phyloP scores from a whole-genome alignment of 1,140 invertebrate genomes.

The Oncopodura yosiiana region DNA sequence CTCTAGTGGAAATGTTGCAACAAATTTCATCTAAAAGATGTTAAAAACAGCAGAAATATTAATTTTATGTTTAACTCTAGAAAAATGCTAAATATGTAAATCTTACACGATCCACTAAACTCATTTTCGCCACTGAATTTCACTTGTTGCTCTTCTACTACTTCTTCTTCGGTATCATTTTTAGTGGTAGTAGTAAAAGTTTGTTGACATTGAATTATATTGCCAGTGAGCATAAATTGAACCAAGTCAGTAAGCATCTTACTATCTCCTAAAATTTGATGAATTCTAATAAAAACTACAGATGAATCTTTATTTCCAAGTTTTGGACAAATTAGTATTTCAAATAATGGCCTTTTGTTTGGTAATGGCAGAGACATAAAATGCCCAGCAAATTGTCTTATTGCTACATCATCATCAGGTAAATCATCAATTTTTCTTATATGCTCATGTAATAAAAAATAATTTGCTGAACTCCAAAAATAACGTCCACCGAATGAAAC shows the following conservation, averaged over 20 bases:
- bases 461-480: conserved; percentile 20
- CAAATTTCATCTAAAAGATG: too few species aligned
- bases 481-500: conserved; percentile 15
- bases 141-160: too few species aligned
- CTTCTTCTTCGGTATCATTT: too few species aligned
- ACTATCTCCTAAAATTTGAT: conserved; percentile 5
- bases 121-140: too few species aligned
- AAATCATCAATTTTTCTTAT: conserved; percentile 15
- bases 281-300: conserved; percentile 4
- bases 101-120: too few species aligned
- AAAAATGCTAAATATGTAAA: too few species aligned
- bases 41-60: too few species aligned
- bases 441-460: conserved; percentile 18
- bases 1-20: too few species aligned
- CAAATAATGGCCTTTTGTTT: conserved; percentile 12
- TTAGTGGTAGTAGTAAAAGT: too few species aligned
- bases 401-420: background rate
- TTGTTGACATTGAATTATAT: too few species aligned
- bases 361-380: conserved; percentile 18
- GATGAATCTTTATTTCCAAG: background rate
- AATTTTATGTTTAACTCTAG: too few species aligned
- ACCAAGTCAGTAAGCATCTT: conserved; percentile 1
- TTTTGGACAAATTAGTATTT: conserved; percentile 14
- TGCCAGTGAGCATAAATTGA: conserved; percentile 5
- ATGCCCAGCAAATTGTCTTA: conserved; percentile 14